Conservation (phyloP, 2,888 invertebrate genomes). For the Brachyptera putata region DNA sequence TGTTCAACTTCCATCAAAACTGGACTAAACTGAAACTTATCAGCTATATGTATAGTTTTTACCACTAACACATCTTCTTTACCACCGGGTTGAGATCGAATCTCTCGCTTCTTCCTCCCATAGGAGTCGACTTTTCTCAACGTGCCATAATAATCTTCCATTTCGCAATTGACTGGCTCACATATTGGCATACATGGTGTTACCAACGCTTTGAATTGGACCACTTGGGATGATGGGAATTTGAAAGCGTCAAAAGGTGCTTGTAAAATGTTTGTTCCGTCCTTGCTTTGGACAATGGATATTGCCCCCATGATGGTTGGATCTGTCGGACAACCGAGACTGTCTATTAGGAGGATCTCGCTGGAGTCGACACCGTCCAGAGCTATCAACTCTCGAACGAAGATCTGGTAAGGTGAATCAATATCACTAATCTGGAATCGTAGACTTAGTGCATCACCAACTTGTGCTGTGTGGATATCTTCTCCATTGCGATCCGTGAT, state of each 20-base stretch:
- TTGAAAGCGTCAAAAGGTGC: constrained; percentile 47
- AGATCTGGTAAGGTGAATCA: constrained; percentile 47
- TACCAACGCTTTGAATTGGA: constrained; percentile 44
- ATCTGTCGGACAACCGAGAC: constrained; percentile 46
- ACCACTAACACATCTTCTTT: constrained; percentile 38
- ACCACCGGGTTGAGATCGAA: constrained; percentile 31
- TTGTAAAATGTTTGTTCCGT: constrained; percentile 38
- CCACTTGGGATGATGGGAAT: constrained; percentile 44
- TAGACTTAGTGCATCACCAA: constrained; percentile 47
- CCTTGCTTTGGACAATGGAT: constrained; percentile 32
- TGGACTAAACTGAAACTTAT: constrained; percentile 37
- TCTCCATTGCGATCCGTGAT: constrained; percentile 45
- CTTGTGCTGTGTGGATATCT: constrained; percentile 45
- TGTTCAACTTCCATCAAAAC: too few relatives aligned
- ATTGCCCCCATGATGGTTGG: constrained; percentile 45
- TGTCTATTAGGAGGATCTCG: constrained; percentile 48
- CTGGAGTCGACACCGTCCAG: constrained; percentile 45
- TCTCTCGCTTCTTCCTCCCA: constrained; percentile 63
- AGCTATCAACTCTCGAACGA: constrained; percentile 47
- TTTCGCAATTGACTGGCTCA: constrained; percentile 41
- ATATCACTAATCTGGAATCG: constrained; percentile 45
- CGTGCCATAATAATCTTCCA: constrained; percentile 41
- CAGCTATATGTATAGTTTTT: constrained; percentile 39
- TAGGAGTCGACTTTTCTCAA: constrained; percentile 63
- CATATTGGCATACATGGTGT: constrained; percentile 44